Evolutionary conservation across 1,140 invertebrate genomes (phyloP), one percentile per base, ranked within the genome.

Genomic region (Ceratitis capitata): DNA sequence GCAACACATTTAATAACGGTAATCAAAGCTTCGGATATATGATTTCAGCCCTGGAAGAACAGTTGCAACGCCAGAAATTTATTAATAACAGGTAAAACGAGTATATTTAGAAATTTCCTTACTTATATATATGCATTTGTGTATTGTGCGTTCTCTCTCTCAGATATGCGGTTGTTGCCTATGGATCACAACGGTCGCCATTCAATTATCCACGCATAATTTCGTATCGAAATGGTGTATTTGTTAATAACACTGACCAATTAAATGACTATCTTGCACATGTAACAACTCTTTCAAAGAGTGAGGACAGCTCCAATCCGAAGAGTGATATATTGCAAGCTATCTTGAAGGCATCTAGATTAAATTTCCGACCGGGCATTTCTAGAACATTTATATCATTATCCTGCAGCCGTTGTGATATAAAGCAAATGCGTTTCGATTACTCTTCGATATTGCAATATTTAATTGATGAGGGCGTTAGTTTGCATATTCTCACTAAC

Each of bases 321-420:
- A 94, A 92, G 88, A 92, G 93, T 39, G 96, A 97, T 90, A 94
- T 96, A 85, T 95, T 97, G 88, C 93, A 92, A 26, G 97, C 97
- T 3, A 93, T 98, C 12, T 93, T 94, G 9, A 95, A 94, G 87
- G 96, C 97, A 51, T 94, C 95, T 3, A 93, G 94, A 69, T 93
- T 98, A 23, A 94, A 95, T 78, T 98, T 97, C 92, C 94, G 97
- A n/a, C 93, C 96, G 1, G 97, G 96, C 26, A 97, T 95, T 3
- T 96, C 96, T 0, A 97, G 97, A 89, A 97, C 95, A 1, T 95
- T 98, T 84, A 93, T 98, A 69, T 92, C 98, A 7, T 89, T 98
- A 87, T 96, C 97, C 1, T 98, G 97, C 91, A 95, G 95, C 0
- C 92, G 93, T 29, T 97, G 96, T 91, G 94, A 95, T 85, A 92